Evolutionary conservation across 2,797 vertebrate genomes (phyloP).

Genomic region (Myotis daubentonii): DNA sequence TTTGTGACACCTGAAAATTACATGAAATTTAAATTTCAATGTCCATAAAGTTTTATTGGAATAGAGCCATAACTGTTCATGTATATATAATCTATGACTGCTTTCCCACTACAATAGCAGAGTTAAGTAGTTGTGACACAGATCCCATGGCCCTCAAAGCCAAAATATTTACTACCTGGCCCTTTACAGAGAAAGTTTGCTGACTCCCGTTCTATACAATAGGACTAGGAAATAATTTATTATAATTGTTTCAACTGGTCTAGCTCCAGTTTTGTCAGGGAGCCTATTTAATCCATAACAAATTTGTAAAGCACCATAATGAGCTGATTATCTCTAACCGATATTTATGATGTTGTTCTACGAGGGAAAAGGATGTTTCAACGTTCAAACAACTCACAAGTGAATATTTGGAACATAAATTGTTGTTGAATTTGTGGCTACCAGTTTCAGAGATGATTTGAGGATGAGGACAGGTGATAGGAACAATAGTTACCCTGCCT

Average conservation of each 20-base stretch:
- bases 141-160: neutral
- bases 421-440: neutral
- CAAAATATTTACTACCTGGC: neutral
- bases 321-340: neutral
- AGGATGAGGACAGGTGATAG: neutral
- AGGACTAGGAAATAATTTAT: neutral
- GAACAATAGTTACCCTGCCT: neutral
- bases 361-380: neutral
- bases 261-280: constrained; percentile 13
- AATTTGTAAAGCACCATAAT: neutral
- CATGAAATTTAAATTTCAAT: constrained; percentile 22
- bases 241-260: constrained; percentile 13
- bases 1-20: neutral
- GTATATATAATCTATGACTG: neutral
- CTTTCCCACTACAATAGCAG: neutral
- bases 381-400: neutral
- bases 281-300: constrained; percentile 17
- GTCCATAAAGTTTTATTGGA: neutral
- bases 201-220: neutral
- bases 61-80: neutral
- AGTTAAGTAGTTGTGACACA: neutral
- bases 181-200: neutral
- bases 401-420: neutral
- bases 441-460: neutral
- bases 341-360: constrained; percentile 10